Evolutionary conservation across 2,797 vertebrate species (phyloP).

Genomic region (Simalia tracyae): DNA sequence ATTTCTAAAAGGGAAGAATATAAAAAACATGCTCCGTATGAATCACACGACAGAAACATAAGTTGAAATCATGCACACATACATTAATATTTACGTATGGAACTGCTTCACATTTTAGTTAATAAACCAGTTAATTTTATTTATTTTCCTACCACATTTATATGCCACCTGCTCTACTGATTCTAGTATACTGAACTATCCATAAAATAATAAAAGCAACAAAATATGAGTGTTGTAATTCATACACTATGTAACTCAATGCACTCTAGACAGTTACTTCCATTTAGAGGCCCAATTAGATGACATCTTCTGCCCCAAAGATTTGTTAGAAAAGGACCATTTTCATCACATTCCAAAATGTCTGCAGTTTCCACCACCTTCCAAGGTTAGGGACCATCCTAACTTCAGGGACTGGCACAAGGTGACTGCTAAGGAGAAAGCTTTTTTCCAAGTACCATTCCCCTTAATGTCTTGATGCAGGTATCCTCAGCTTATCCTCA

Average conservation of each 20-base stretch:
- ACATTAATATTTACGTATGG: background rate
- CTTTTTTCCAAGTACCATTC: background rate
- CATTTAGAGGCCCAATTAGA: background rate
- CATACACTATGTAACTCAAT: background rate
- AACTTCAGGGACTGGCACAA: background rate
- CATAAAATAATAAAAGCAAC: background rate
- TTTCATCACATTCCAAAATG: background rate
- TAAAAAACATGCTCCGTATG: background rate
- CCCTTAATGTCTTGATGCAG: background rate
- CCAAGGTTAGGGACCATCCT: background rate
- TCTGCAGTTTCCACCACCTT: background rate
- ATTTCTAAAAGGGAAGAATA: background rate
- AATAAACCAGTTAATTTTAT: background rate
- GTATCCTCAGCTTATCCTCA: background rate
- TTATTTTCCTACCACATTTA: background rate
- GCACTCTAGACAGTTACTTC: background rate
- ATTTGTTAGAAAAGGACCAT: background rate
- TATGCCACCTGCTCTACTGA: background rate
- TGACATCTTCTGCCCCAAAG: background rate
- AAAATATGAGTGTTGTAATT: background rate
- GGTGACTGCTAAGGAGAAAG: background rate
- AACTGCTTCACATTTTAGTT: background rate
- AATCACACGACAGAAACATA: background rate
- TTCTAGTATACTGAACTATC: background rate
- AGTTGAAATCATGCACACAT: background rate